These are phyloP conservation scores for Papilio elwesi DNA, from an alignment of 2,888 invertebrate species.

Conservation along the genomic window DNA sequence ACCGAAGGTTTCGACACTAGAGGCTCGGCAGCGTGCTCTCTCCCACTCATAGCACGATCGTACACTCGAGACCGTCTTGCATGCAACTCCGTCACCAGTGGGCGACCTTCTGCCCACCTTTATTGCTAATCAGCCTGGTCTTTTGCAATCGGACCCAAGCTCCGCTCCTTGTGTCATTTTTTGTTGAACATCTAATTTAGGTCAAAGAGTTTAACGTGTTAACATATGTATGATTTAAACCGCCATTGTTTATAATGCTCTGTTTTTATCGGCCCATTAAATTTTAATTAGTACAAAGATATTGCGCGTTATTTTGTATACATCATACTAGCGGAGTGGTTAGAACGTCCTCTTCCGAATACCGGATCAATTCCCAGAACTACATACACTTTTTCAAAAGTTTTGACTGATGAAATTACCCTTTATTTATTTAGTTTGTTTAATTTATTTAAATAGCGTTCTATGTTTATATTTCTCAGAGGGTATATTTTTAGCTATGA, in stretches of 20 bases:
- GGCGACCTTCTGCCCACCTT: conserved; percentile 77
- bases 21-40: conserved; percentile 60
- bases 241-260: not conserved
- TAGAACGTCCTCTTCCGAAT: not conserved
- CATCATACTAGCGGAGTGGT: not conserved
- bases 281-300: not conserved
- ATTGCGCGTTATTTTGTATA: conserved; percentile 1
- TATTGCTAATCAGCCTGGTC: conserved; percentile 75
- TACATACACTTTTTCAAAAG: no score
- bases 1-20: conserved; percentile 73
- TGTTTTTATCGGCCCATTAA: conserved; percentile 1
- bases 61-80: conserved; percentile 54
- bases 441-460: no score
- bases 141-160: conserved; percentile 72
- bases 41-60: conserved; percentile 52
- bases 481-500: no score
- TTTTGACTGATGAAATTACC: no score
- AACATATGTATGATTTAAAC: not conserved
- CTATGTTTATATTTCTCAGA: no score
- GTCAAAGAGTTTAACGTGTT: conserved; percentile 8
- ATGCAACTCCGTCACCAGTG: conserved; percentile 64
- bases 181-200: conserved; percentile 43
- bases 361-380: no score
- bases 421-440: no score
- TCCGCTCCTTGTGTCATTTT: conserved; percentile 67